Evolutionary conservation across 2,888 invertebrate genomes (phyloP), one percentile per base, ranked within the genome.

Genomic region (Eilema depressum): DNA sequence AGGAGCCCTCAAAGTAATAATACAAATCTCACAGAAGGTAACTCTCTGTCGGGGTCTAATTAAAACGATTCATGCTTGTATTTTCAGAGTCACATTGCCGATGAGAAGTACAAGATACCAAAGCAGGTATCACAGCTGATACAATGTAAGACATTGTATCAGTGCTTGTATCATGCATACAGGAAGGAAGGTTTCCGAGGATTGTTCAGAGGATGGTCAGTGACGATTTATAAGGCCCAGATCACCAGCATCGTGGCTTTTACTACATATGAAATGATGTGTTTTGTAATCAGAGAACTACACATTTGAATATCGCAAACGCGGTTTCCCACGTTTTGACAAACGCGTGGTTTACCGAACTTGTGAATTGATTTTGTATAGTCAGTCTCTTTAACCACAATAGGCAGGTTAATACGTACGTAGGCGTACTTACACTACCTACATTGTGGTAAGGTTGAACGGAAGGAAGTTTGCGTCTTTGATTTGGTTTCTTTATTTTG

Each of bases 141-240:
- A 0, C 86, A 81, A 25, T 95, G 95, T 71, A 75, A 68, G 0
- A 85, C 65, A 0, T 68, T 95, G 0, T 0, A 77, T 0, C 76
- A 88, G 0, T 95, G 95, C 62, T 64, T 94, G 0, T 1, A 62
- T 0, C 62, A 84, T 0, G 88, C 89, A 0, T 81, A 89, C 37
- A 78, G 79, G 63, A 71, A 75, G 0, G 92, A 92, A 5, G 95
- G 95, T 0, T 0, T 91, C 0, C 17, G 10, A 1, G 95, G 95
- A 0, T 81, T 94, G 0, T 95, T 83, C 72, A 79, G 89, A 25
- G 95, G 95, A 0, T 91, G 91, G 88, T 78, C 82, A 1, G 86
- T 94, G 12, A 93, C 94, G 0, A 79, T 93, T 0, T 87, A 85
- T 69, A 95, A 95, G 66, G 88, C 95, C 0, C 93, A 93, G 59